Conservation (phyloP, 2,888 invertebrate species). For the Chalcis sispes region DNA sequence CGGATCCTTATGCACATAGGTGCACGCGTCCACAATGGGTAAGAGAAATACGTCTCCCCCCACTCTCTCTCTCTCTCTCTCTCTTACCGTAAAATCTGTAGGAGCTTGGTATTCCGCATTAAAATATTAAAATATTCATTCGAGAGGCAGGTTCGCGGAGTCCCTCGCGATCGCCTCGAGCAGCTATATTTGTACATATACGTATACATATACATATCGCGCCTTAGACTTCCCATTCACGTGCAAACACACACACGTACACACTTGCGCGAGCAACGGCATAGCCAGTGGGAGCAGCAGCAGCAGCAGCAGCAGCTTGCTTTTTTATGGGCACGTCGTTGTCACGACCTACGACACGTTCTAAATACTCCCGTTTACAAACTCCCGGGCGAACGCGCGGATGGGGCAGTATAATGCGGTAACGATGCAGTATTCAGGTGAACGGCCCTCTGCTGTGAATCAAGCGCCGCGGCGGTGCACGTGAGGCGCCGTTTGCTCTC, state of each 20-base stretch:
- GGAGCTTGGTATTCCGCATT: constrained; percentile 70
- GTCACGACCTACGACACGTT: constrained; percentile 72
- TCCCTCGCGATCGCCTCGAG: too few relatives aligned
- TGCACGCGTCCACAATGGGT: constrained; percentile 63
- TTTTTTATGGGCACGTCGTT: constrained; percentile 64
- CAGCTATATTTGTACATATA: too few relatives aligned
- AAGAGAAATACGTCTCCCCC: constrained; percentile 62
- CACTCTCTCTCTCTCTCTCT: not conserved
- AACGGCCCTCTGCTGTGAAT: constrained; percentile 23
- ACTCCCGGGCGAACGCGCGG: constrained; percentile 45
- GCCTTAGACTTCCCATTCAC: constrained; percentile 23
- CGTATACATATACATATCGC: not conserved
- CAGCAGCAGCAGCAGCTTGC: constrained; percentile 20
- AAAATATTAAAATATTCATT: constrained; percentile 76
- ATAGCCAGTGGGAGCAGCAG: not conserved
- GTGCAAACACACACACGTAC: not conserved
- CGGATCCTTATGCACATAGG: not conserved
- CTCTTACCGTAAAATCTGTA: constrained; percentile 67
- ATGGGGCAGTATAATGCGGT: constrained; percentile 41
- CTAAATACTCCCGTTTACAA: constrained; percentile 65
- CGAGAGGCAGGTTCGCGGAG: constrained; percentile 66
- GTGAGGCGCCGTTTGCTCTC: not conserved
- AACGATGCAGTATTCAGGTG: constrained; percentile 44
- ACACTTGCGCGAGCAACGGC: not conserved
- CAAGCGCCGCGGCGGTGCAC: constrained; percentile 11